Percentiles rank a stretch among this genome's conserved stretches.
phyloP scores from a whole-genome alignment of 2,113 vertebrate species.

The Antechinus flavipes region DNA sequence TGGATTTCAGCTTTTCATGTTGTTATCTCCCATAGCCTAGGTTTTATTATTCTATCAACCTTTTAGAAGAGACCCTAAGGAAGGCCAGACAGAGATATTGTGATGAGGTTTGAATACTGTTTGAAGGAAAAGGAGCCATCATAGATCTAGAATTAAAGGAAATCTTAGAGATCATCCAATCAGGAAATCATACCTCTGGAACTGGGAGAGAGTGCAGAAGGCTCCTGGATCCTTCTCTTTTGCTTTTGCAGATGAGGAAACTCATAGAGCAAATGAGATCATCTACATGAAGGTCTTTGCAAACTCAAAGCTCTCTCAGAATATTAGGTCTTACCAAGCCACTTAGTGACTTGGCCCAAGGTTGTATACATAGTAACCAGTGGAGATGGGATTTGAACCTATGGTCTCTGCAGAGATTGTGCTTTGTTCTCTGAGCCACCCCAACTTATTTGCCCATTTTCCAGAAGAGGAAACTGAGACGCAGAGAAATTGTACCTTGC shows the following conservation, averaged over 20 bases:
- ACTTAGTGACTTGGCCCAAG: neutral
- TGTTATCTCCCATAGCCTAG: neutral
- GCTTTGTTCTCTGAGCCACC: neutral
- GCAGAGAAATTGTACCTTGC: neutral
- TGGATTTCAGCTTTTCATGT: neutral
- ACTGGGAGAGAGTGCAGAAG: neutral
- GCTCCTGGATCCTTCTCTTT: neutral
- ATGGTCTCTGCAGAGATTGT: neutral
- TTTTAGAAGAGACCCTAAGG: neutral
- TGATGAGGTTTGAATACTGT: too few relatives aligned
- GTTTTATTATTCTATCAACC: neutral
- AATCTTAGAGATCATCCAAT: neutral
- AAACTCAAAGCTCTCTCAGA: neutral
- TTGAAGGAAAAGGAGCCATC: neutral
- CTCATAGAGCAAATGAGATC: neutral
- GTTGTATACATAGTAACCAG: neutral
- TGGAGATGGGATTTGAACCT: neutral
- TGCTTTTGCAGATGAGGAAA: neutral
- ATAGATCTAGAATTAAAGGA: neutral
- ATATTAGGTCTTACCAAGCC: neutral
- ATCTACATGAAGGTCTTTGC: neutral
- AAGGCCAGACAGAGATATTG: neutral
- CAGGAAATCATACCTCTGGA: neutral
- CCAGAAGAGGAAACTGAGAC: neutral
- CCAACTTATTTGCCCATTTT: neutral